A percentile compares a stretch with the other conserved stretches of the same genome.
These are phyloP conservation scores for Coracias cyanogaster DNA, from an alignment of 2,797 vertebrate genomes.

Conservation along the genomic window DNA sequence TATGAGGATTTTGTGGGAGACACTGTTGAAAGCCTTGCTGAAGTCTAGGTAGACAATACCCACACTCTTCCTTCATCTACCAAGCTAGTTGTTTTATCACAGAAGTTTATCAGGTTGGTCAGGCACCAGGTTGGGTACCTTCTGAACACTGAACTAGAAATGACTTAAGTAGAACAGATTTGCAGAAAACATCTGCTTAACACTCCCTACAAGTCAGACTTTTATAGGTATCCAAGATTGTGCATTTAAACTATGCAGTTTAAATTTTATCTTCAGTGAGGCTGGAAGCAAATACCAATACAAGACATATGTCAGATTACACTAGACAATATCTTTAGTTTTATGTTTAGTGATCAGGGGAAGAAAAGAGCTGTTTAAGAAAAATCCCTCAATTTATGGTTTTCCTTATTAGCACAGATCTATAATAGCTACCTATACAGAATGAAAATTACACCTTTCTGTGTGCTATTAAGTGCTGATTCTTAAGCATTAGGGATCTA, in stretches of 20 bases:
- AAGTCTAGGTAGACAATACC: neutral
- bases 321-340: slow-evolving; percentile 23
- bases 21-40: neutral
- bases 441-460: slow-evolving; percentile 36
- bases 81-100: neutral
- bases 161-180: neutral
- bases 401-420: slow-evolving; percentile 35
- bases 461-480: slow-evolving; percentile 21
- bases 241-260: neutral
- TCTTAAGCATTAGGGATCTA: slow-evolving; percentile 33
- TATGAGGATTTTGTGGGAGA: neutral
- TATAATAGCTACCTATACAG: neutral
- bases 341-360: neutral
- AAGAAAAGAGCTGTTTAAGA: slow-evolving; percentile 49
- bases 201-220: neutral
- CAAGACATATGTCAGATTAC: neutral
- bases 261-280: slow-evolving; percentile 48
- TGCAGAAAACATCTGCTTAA: slow-evolving; percentile 13
- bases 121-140: neutral
- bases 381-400: slow-evolving; percentile 7
- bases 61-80: neutral
- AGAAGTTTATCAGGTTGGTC: neutral
- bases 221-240: neutral
- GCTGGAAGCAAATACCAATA: slow-evolving; percentile 43
- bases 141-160: neutral